Percentiles rank a stretch among this genome's conserved stretches.
Conservation (phyloP, 2,113 vertebrate genomes). For the Diphyllodes magnificus region DNA sequence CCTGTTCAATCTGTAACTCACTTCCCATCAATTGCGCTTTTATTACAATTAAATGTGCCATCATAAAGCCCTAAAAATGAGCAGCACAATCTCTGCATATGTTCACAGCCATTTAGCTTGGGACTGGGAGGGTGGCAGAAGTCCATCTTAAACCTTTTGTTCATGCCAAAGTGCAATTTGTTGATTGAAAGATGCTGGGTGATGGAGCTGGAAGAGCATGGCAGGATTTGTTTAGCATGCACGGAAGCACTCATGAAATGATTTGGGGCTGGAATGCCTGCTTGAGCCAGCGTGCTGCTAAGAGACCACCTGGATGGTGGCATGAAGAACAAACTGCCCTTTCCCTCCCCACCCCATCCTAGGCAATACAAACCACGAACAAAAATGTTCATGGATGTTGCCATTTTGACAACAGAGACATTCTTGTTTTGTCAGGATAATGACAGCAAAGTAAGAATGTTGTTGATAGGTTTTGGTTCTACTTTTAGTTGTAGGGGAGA, state of each 20-base stretch:
- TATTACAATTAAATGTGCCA: slow-evolving; percentile 59
- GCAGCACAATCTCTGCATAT: slow-evolving; percentile 50
- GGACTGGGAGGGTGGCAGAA: slow-evolving; percentile 52
- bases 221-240: slow-evolving; percentile 21
- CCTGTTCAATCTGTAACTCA: slow-evolving; percentile 51
- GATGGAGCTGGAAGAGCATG: slow-evolving; percentile 10
- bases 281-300: slow-evolving; percentile 2
- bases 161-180: slow-evolving; percentile 62
- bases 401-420: background rate
- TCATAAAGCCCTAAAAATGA: slow-evolving; percentile 53
- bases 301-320: slow-evolving; percentile 37
- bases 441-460: background rate
- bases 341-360: background rate
- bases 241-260: background rate
- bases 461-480: background rate
- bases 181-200: slow-evolving; percentile 44
- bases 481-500: background rate
- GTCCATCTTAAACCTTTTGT: slow-evolving; percentile 56
- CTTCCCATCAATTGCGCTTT: slow-evolving; percentile 58
- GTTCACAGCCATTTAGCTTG: slow-evolving; percentile 55
- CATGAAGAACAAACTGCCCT: background rate
- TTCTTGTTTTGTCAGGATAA: background rate
- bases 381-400: background rate
- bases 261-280: background rate
- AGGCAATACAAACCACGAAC: background rate